Conservation (phyloP, 2,113 vertebrate genomes). For the Microcebus jonahi region DNA sequence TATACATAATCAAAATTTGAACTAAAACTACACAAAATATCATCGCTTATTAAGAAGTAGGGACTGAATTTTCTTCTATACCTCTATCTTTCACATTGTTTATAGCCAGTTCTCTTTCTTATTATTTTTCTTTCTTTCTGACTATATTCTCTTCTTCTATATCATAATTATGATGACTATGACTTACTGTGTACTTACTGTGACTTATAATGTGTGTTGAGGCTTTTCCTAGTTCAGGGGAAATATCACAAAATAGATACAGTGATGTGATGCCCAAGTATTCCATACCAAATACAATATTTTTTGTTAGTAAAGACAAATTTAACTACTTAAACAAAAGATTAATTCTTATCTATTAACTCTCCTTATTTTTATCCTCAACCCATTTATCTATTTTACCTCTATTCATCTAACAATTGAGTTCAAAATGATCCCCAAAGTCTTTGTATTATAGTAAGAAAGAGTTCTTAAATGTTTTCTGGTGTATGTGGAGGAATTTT, state of each 20-base stretch:
- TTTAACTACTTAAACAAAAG: not conserved
- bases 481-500: not conserved
- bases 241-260: not conserved
- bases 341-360: not conserved
- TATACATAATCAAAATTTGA: not conserved
- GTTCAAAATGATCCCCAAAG: not conserved
- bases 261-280: not conserved
- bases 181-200: not conserved
- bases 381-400: not conserved
- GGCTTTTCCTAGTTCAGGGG: not conserved
- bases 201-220: fast-evolving
- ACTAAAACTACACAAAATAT: not conserved
- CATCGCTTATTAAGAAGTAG: not conserved
- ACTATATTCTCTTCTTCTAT: not conserved
- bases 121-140: not conserved
- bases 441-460: not conserved
- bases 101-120: not conserved
- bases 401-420: not conserved
- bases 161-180: not conserved
- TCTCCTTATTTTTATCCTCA: not conserved
- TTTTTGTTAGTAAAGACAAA: not conserved
- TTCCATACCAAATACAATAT: not conserved
- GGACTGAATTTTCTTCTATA: not conserved
- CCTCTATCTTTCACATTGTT: not conserved
- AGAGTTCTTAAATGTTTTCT: not conserved